phyloP scores from a whole-genome alignment of 2,797 vertebrate genomes.

The Geotrypetes seraphini region DNA sequence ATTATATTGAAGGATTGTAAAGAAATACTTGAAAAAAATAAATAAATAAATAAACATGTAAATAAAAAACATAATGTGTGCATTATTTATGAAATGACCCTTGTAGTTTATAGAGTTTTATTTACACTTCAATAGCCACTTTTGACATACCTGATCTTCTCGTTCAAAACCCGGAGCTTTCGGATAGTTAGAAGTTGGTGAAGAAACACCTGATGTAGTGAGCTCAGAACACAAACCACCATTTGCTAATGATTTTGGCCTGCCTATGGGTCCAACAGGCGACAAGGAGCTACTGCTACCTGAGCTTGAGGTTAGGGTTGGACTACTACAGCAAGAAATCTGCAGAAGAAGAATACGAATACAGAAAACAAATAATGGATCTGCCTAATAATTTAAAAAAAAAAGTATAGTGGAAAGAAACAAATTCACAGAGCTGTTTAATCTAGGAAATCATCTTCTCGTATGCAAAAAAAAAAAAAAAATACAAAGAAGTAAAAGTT shows the following conservation, averaged over 20 bases:
- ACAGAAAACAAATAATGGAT: constrained; percentile 14
- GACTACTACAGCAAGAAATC: constrained; percentile 76
- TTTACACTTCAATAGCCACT: constrained; percentile 6
- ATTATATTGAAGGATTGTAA: too few relatives aligned
- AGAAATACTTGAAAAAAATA: too few relatives aligned
- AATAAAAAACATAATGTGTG: too few relatives aligned
- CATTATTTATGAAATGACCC: too few relatives aligned
- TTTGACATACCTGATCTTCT: constrained; percentile 72
- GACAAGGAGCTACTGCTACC: constrained; percentile 76
- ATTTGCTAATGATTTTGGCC: constrained; percentile 70
- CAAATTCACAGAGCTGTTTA: too few relatives aligned
- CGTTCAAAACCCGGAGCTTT: constrained; percentile 81
- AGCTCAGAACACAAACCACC: constrained; percentile 71
- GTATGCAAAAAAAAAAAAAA: too few relatives aligned
- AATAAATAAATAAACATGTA: too few relatives aligned
- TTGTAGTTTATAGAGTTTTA: not conserved
- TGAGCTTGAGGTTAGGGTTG: constrained; percentile 70
- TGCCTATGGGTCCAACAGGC: constrained; percentile 66
- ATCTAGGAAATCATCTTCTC: too few relatives aligned
- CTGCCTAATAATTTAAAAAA: constrained; percentile 7
- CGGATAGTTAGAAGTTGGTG: constrained; percentile 70
- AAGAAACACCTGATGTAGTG: constrained; percentile 63
- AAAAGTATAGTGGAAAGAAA: too few relatives aligned
- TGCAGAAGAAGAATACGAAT: constrained; percentile 29
- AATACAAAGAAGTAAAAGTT: too few relatives aligned